Conservation (phyloP, 1,140 invertebrate species). For the Bombus impatiens region DNA sequence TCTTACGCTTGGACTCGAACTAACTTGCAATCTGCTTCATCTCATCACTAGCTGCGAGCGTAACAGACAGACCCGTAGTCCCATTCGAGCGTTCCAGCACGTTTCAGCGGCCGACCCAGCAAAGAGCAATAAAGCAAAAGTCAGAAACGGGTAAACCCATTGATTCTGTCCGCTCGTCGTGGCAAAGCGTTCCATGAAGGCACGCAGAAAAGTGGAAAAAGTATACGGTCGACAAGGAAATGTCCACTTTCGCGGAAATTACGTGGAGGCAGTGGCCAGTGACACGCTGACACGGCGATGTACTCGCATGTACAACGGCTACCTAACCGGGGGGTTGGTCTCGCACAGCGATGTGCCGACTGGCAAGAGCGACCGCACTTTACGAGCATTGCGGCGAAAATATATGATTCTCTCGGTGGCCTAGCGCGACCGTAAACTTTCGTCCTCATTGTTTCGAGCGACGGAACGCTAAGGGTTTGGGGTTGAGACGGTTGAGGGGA, state of each 20-base stretch:
- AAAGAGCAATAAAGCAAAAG: neutral
- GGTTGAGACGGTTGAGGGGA: neutral
- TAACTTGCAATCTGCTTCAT: neutral
- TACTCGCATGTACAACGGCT: slow-evolving; percentile 32
- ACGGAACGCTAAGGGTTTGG: slow-evolving; percentile 57
- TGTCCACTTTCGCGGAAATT: slow-evolving; percentile 27
- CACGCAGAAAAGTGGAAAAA: neutral
- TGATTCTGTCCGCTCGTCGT: neutral
- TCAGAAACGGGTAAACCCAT: neutral
- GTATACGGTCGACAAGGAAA: neutral
- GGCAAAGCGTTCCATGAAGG: neutral
- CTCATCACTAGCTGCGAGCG: neutral
- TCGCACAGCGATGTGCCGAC: slow-evolving; percentile 58
- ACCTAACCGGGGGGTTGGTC: slow-evolving; percentile 18
- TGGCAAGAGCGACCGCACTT: slow-evolving; percentile 72
- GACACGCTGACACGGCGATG: slow-evolving; percentile 57
- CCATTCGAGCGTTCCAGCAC: neutral
- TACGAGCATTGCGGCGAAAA: slow-evolving; percentile 76
- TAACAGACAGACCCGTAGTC: too few relatives aligned
- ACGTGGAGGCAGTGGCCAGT: slow-evolving; percentile 19
- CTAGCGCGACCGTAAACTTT: slow-evolving; percentile 76
- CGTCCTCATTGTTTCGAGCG: slow-evolving; percentile 78
- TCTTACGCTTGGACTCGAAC: neutral
- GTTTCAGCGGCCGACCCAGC: neutral
- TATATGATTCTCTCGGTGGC: slow-evolving; percentile 73